Conservation (phyloP, 2,797 vertebrate species). For the Poeciliopsis infans region DNA sequence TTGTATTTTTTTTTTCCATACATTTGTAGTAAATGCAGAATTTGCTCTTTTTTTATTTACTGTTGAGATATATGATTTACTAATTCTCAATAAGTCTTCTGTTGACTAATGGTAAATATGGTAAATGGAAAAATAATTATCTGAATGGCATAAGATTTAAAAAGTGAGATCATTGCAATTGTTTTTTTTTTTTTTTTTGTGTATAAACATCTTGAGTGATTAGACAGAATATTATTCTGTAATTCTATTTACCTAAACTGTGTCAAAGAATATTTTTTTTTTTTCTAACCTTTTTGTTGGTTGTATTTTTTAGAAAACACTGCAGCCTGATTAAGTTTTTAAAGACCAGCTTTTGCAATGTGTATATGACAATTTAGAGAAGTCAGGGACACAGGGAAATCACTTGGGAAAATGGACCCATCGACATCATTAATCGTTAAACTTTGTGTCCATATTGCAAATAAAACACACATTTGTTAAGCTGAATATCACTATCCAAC, state of each 20-base stretch:
- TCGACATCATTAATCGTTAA: neutral
- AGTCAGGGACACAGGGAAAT: neutral
- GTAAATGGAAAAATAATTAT: neutral
- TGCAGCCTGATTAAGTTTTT: neutral
- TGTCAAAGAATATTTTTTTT: neutral
- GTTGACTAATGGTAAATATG: neutral
- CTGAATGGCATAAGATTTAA: neutral
- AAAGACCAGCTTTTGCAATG: neutral
- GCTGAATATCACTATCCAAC: too few relatives aligned
- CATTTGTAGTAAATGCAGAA: neutral
- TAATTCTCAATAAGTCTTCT: neutral
- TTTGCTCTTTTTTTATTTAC: neutral
- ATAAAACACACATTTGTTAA: too few relatives aligned
- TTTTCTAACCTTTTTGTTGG: neutral
- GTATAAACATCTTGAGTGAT: neutral
- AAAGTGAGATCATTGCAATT: neutral
- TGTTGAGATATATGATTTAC: neutral
- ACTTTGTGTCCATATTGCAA: neutral
- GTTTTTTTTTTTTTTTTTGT: neutral
- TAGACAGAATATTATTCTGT: neutral
- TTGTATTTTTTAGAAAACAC: neutral
- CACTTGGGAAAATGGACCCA: neutral
- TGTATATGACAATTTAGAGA: neutral
- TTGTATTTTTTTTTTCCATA: neutral
- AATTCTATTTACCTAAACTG: neutral